Percentiles rank a stretch among this genome's conserved stretches.
Evolutionary conservation across 2,888 invertebrate genomes (phyloP).

Genomic region (Scaptomyza reducta): DNA sequence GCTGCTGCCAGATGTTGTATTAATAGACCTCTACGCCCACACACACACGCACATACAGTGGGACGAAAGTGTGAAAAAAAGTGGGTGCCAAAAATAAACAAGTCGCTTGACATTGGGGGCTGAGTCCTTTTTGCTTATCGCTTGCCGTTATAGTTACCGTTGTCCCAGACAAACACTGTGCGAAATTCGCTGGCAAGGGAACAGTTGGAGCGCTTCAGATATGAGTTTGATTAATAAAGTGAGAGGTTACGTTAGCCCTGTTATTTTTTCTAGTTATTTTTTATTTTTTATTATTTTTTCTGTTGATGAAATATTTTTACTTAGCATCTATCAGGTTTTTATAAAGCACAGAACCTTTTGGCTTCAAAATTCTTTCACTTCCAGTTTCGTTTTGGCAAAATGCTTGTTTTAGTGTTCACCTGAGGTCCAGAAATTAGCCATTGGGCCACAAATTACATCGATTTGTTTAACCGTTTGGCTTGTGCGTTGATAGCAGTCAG

Average conservation of each 20-base stretch:
- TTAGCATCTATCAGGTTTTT: no score
- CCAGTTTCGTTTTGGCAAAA: not conserved
- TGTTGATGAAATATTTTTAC: no score
- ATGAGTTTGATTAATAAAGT: not conserved
- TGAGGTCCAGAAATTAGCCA: no score
- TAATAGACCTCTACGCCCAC: constrained; percentile 54
- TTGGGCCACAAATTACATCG: no score
- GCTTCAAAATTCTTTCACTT: not conserved
- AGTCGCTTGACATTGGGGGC: constrained; percentile 46
- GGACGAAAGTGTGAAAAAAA: constrained; percentile 56
- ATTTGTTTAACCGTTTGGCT: no score
- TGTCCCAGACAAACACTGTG: constrained; percentile 46
- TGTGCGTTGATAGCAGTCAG: not conserved
- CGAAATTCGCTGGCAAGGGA: constrained; percentile 13
- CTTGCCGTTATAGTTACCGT: constrained; percentile 57
- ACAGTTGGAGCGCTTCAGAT: not conserved
- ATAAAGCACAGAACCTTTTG: no score
- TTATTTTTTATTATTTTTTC: no score
- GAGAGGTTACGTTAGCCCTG: not conserved
- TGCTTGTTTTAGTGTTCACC: no score
- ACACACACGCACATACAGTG: constrained; percentile 7
- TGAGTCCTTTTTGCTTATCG: constrained; percentile 67
- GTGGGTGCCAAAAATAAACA: constrained; percentile 69
- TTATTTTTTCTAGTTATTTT: no score
- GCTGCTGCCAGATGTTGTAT: constrained; percentile 69